Percentiles rank a stretch among this genome's conserved stretches.
phyloP scores from a whole-genome alignment of 2,797 vertebrate genomes.

The Pachyuromys duprasi region DNA sequence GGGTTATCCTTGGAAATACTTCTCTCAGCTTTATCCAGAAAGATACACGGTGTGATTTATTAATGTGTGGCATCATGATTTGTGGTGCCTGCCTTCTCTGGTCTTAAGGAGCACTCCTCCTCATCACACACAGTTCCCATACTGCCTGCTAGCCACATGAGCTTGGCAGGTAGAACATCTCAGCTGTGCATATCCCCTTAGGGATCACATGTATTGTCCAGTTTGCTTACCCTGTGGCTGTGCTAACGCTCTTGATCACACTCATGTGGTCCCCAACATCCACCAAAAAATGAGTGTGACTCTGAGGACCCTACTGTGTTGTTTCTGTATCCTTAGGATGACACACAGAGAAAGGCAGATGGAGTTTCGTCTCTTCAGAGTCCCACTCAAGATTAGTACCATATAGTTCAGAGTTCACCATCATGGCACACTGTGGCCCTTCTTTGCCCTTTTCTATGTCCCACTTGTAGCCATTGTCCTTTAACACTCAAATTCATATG shows the following conservation, averaged over 20 bases:
- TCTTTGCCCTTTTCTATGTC: neutral
- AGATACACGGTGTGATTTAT: neutral
- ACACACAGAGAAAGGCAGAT: neutral
- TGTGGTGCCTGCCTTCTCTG: neutral
- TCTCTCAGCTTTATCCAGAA: neutral
- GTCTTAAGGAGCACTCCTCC: neutral
- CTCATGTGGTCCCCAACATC: neutral
- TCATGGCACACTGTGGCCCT: neutral
- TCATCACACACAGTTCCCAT: neutral
- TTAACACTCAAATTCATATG: neutral
- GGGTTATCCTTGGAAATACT: neutral
- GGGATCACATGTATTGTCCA: neutral
- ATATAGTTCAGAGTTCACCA: neutral
- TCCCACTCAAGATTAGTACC: neutral
- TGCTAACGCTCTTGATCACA: neutral
- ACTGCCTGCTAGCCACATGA: neutral
- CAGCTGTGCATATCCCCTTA: neutral
- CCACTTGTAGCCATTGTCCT: neutral
- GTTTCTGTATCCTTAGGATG: neutral
- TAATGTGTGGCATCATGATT: neutral
- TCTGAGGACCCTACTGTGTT: neutral
- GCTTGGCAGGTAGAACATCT: neutral
- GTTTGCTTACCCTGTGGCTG: neutral
- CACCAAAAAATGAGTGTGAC: neutral
- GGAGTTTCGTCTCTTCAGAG: neutral